A percentile compares a stretch with the other conserved stretches of the same genome.
Conservation (phyloP, 2,888 invertebrate genomes). For the Pseudolycoriella hygida region DNA sequence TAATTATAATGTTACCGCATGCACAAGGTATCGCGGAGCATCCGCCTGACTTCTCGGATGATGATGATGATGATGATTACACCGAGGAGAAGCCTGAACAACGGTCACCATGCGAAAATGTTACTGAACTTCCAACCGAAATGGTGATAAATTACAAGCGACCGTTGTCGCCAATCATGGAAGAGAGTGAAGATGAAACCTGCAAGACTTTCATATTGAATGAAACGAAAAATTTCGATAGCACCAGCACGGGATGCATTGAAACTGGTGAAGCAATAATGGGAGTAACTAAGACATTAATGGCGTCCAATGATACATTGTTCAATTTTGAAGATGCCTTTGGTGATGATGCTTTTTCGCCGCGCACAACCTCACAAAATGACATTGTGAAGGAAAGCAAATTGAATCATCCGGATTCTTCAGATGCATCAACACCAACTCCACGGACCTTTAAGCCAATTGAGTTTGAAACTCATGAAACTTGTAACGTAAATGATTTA, state of each 20-base stretch:
- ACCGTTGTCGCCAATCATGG: constrained; percentile 15
- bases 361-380: constrained; percentile 11
- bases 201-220: constrained; percentile 15
- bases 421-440: constrained; percentile 4
- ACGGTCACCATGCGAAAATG: too few species aligned
- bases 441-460: neutral
- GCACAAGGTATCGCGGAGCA: constrained; percentile 7
- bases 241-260: constrained; percentile 15
- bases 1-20: constrained; percentile 14
- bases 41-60: constrained; percentile 12
- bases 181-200: constrained; percentile 16
- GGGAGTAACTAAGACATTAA: constrained; percentile 14
- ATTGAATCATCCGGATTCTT: neutral
- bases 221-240: constrained; percentile 14
- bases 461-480: neutral
- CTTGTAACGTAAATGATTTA: neutral
- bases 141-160: constrained; percentile 15
- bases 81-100: neutral
- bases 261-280: constrained; percentile 14
- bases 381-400: neutral
- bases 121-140: constrained; percentile 10
- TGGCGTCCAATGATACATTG: constrained; percentile 16
- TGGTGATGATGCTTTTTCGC: constrained; percentile 13
- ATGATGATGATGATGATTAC: constrained; percentile 11
- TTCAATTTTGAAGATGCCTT: constrained; percentile 16